Conservation (phyloP, 2,797 vertebrate genomes). For the Lithobates pipiens region DNA sequence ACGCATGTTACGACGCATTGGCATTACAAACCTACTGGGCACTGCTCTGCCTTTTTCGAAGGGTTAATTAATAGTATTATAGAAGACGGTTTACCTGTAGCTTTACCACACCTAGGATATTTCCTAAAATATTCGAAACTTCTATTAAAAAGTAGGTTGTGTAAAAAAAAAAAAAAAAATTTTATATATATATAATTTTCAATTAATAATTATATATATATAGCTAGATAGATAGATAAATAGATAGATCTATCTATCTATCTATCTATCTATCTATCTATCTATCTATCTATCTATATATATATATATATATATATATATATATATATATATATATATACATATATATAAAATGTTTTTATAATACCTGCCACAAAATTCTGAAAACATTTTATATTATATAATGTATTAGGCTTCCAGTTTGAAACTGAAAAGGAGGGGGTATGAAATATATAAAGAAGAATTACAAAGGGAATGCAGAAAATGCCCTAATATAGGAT, state of each 20-base stretch:
- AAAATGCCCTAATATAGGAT: slow-evolving; percentile 16
- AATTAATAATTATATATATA: too few species aligned
- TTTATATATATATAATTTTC: too few species aligned
- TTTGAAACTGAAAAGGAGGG: too few species aligned
- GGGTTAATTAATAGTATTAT: not conserved
- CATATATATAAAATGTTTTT: too few species aligned
- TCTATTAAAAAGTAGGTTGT: slow-evolving; percentile 21
- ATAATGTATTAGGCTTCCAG: too few species aligned
- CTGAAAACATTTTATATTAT: too few species aligned
- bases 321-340: too few species aligned
- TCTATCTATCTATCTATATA: too few species aligned
- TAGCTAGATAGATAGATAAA: too few species aligned
- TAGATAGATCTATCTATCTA: too few species aligned
- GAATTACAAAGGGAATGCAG: not conserved
- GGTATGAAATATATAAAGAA: not conserved
- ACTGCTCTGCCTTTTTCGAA: not conserved
- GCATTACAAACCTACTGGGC: not conserved
- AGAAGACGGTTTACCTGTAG: slow-evolving; percentile 10
- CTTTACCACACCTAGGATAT: slow-evolving; percentile 49
- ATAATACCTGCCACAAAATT: not conserved
- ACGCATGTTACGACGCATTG: not conserved
- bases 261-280: too few species aligned
- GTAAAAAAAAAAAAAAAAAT: not conserved
- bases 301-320: too few species aligned
- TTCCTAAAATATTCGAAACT: slow-evolving; percentile 20